These are phyloP conservation scores for Propithecus deckenii DNA, from an alignment of 2,797 vertebrate genomes.

Conservation along the genomic window DNA sequence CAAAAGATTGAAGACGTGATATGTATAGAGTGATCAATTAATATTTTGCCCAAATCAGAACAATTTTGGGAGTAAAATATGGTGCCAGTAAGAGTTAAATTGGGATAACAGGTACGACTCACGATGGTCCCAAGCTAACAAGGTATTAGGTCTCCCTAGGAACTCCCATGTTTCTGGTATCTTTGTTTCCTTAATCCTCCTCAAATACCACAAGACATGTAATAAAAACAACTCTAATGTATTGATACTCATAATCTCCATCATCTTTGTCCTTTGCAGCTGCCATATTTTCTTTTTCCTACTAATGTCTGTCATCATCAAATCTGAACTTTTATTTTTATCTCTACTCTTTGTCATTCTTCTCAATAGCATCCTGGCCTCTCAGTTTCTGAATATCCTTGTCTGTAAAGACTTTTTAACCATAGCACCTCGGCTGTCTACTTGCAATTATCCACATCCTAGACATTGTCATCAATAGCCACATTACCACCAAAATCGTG, in stretches of 20 bases:
- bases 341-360: background rate
- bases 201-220: background rate
- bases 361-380: background rate
- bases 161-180: background rate
- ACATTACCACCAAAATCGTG: background rate
- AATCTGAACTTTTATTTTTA: background rate
- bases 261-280: background rate
- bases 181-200: background rate
- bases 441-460: background rate
- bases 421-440: background rate
- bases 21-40: background rate
- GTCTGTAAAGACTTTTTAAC: background rate
- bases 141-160: background rate
- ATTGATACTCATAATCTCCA: background rate
- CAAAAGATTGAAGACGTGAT: background rate
- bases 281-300: background rate
- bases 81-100: background rate
- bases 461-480: background rate
- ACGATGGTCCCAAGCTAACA: background rate
- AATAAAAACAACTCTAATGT: too few relatives aligned
- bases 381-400: background rate
- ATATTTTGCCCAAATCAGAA: background rate
- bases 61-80: background rate
- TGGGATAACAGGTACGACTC: background rate
- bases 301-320: background rate